Conservation (phyloP, 1,140 invertebrate species). For the Drosophila varians region DNA sequence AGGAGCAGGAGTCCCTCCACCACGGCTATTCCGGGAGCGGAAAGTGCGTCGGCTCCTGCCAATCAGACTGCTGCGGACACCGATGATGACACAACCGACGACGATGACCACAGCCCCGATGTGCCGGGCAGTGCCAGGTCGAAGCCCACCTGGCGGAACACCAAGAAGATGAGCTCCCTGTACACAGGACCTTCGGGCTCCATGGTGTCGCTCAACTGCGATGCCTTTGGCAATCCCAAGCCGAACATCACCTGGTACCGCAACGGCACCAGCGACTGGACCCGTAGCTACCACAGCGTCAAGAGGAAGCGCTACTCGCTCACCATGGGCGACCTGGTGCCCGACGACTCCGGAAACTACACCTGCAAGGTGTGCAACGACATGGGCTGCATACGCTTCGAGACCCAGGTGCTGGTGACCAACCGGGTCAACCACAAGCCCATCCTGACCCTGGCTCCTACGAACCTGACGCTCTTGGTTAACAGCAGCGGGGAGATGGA, state of each 20-base stretch:
- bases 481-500: conserved; percentile 67
- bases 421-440: conserved; percentile 81
- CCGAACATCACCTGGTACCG: conserved; percentile 92
- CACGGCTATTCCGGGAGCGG: neutral
- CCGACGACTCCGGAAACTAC: conserved; percentile 92
- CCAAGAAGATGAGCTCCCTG: conserved; percentile 64
- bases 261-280: conserved; percentile 88
- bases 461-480: conserved; percentile 63
- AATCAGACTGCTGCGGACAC: conserved; percentile 22
- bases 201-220: conserved; percentile 87
- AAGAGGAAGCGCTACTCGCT: conserved; percentile 88
- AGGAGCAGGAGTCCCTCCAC: neutral
- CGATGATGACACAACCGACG: conserved; percentile 24
- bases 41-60: neutral
- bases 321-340: conserved; percentile 89
- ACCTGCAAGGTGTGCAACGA: conserved; percentile 93
- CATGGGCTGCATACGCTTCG: conserved; percentile 90
- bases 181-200: conserved; percentile 88
- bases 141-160: conserved; percentile 56
- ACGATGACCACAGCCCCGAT: conserved; percentile 33
- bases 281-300: conserved; percentile 76
- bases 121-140: conserved; percentile 10
- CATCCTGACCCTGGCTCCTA: conserved; percentile 54
- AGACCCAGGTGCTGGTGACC: conserved; percentile 84
- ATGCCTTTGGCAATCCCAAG: conserved; percentile 88